Percentiles rank a stretch among this genome's conserved stretches.
Conservation (phyloP, 2,113 vertebrate genomes). For the Apaloderma vittatum region DNA sequence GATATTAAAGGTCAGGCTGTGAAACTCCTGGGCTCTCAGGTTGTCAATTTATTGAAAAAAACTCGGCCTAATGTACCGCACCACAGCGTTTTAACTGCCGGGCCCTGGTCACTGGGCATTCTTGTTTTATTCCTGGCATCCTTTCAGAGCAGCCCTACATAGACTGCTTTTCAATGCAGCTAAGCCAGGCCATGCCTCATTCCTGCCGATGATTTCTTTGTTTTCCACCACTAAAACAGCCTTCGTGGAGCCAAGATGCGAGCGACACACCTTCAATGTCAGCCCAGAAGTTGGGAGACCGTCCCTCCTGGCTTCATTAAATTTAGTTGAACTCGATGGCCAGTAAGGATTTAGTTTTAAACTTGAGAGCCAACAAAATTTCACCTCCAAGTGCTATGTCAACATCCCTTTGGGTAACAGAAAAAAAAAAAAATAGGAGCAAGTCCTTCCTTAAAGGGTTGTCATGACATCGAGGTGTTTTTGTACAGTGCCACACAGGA, state of each 20-base stretch:
- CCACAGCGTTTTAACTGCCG: not conserved
- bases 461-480: accelerated
- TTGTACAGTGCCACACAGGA: not conserved
- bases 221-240: not conserved
- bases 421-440: not conserved
- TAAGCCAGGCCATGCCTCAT: accelerated
- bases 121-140: not conserved
- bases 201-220: not conserved
- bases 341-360: not conserved
- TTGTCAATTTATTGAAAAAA: not conserved
- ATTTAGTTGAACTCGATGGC: not conserved
- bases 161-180: not conserved
- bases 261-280: not conserved
- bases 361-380: constrained; percentile 23
- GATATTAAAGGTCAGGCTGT: not conserved
- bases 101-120: not conserved
- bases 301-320: not conserved
- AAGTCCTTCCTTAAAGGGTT: not conserved
- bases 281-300: not conserved
- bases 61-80: accelerated
- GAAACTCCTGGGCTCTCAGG: not conserved
- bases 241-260: not conserved
- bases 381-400: not conserved
- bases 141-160: accelerated
- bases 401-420: not conserved